These are phyloP conservation scores for Bicyclus anynana DNA, from an alignment of 1,140 invertebrate genomes.

Conservation along the genomic window DNA sequence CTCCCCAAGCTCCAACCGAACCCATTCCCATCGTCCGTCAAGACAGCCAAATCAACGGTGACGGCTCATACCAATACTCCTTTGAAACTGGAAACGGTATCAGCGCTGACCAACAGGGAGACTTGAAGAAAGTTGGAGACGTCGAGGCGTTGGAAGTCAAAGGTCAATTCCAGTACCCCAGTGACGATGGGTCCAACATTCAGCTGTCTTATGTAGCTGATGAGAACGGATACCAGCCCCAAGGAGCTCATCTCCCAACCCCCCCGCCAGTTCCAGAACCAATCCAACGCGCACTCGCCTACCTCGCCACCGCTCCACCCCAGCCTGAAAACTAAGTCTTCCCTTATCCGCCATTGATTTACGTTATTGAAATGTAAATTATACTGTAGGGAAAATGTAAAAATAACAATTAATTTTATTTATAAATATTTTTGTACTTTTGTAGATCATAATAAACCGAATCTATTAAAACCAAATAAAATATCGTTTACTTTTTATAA, in stretches of 20 bases:
- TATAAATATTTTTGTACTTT: constrained; percentile 29
- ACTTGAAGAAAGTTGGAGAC: constrained; percentile 79
- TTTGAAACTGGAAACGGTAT: constrained; percentile 85
- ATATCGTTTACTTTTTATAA: neutral
- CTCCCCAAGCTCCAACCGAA: constrained; percentile 51
- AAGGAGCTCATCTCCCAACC: constrained; percentile 80
- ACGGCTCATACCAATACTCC: constrained; percentile 67
- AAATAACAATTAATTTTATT: neutral
- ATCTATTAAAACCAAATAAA: neutral
- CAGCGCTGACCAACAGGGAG: constrained; percentile 82
- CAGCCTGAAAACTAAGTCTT: constrained; percentile 35
- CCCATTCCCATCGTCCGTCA: constrained; percentile 65
- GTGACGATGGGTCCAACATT: constrained; percentile 79
- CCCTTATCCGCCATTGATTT: no score
- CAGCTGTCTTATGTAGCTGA: constrained; percentile 86
- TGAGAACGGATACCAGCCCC: constrained; percentile 84
- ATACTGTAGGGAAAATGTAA: neutral
- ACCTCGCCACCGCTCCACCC: constrained; percentile 67
- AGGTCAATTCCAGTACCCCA: constrained; percentile 82
- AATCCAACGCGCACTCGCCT: constrained; percentile 74
- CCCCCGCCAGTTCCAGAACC: constrained; percentile 80
- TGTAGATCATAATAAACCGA: constrained; percentile 22
- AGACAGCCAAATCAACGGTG: constrained; percentile 65
- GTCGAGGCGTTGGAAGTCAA: constrained; percentile 78
- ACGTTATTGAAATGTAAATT: no score